These are phyloP conservation scores for Capitella teleta DNA, from an alignment of 1,140 invertebrate genomes.

Conservation along the genomic window DNA sequence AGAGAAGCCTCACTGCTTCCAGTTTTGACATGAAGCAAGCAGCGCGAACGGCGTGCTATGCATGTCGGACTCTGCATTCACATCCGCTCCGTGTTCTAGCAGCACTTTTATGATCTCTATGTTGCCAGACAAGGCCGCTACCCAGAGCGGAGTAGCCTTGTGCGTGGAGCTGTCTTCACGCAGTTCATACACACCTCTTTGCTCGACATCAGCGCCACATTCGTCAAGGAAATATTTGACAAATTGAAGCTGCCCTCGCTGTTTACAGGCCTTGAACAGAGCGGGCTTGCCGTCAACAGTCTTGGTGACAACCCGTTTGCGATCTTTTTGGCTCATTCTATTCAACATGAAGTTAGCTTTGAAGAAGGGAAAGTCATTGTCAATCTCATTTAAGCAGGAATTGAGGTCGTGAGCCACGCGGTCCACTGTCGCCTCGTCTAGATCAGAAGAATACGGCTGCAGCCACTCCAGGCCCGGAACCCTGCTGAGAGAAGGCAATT, in stretches of 20 bases:
- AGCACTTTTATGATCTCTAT: slow-evolving; percentile 66
- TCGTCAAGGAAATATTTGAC: slow-evolving; percentile 74
- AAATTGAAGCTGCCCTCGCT: slow-evolving; percentile 71
- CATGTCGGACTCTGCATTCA: slow-evolving; percentile 73
- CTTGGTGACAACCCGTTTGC: not conserved
- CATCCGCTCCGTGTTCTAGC: slow-evolving; percentile 65
- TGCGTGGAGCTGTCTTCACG: slow-evolving; percentile 55
- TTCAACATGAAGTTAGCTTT: slow-evolving; percentile 4
- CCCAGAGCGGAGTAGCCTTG: slow-evolving; percentile 81
- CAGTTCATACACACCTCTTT: slow-evolving; percentile 54
- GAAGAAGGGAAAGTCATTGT: no score
- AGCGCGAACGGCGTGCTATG: slow-evolving; percentile 76
- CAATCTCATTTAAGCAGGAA: no score
- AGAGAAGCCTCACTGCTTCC: slow-evolving; percentile 64
- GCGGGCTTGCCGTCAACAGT: slow-evolving; percentile 63
- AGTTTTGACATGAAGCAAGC: slow-evolving; percentile 89
- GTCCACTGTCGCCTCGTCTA: no score
- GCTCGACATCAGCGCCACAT: slow-evolving; percentile 73
- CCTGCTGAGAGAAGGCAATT: no score
- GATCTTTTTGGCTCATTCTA: not conserved
- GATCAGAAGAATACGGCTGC: no score
- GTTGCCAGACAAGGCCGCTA: slow-evolving; percentile 76
- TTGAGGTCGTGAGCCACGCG: no score
- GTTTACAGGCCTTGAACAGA: slow-evolving; percentile 73
- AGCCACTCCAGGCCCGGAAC: no score